Evolutionary conservation across 2,113 vertebrate species (phyloP).

Genomic region (Hiodon tergisus): DNA sequence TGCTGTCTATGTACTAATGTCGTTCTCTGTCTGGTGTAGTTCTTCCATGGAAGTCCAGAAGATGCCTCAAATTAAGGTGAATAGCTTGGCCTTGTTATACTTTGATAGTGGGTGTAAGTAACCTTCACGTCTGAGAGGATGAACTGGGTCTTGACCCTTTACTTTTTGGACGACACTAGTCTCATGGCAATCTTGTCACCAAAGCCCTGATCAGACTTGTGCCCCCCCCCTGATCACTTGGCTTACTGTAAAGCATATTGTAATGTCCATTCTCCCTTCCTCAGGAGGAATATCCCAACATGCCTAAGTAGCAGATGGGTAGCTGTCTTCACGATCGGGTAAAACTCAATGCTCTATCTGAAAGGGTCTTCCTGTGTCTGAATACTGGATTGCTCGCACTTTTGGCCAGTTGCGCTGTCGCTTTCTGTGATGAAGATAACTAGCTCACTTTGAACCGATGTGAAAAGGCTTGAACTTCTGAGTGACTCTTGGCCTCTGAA

Average conservation of each 20-base stretch:
- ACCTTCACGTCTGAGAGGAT: constrained; percentile 50
- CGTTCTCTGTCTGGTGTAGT: no score
- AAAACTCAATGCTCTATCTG: no score
- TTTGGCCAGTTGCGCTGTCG: no score
- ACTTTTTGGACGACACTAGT: constrained; percentile 47
- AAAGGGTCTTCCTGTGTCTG: no score
- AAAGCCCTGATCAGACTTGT: constrained; percentile 58
- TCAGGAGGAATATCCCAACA: no score
- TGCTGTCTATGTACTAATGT: no score
- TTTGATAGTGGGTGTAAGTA: not conserved
- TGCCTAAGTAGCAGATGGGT: no score
- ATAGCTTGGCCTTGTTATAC: no score
- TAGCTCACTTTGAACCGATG: constrained; percentile 71
- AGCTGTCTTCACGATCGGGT: no score
- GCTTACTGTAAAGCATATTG: no score
- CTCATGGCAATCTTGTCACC: constrained; percentile 57
- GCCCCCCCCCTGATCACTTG: not conserved
- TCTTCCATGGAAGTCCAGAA: no score
- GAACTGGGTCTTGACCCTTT: constrained; percentile 44
- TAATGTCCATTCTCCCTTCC: not conserved
- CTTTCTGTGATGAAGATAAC: constrained; percentile 65
- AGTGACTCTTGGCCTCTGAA: constrained; percentile 40
- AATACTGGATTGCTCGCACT: constrained; percentile 16
- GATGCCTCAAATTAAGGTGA: no score
- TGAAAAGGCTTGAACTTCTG: constrained; percentile 65